Base-by-base conservation (phyloP, 2,797 vertebrate species). In the Melanotaenia pygmaea region DNA sequence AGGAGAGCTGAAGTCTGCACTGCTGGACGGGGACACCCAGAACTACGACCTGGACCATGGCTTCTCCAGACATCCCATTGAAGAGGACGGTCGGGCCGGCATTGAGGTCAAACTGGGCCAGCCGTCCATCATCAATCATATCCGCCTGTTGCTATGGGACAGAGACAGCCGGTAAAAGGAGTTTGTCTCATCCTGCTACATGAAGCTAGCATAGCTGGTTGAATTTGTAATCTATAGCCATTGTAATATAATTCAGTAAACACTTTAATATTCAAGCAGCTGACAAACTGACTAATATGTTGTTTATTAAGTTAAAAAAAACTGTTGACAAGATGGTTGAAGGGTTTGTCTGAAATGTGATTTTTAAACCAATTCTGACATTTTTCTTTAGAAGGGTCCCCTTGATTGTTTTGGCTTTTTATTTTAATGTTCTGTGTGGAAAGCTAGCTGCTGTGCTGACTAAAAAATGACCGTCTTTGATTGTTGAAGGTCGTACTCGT, bases 11-110 rank as follows among this genome's bases (percentile, higher is more conserved):
- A 99, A 98, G 88, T 98, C 98, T 0, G 96, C 98, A 8, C 94
- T 99, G 32, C 87, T 99, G 81, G 98, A 99, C 54, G 98, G 98
- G 30, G 98, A 99, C 90, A 99, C 98, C 5, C 97, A 99, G 91
- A 99, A 99, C 91, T 99, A 99, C 3, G 98, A 99, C 85, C 93
- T 99, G 90, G 98, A 99, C 88, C 98, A 98, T 22, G 98, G 98
- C n/a, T 99, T 99, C 93, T 97, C 97, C 70, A 94, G 98, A 37
- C 98, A 99, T 64, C 98, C 98, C 0, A 99, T 99, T 3, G 98
- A 97, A 59, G 98, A 99, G 0, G 98, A 99, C 57, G 97, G 97
- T 47, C 94, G 97, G 4, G 94, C 97, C 0, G 98, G 97, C 30
- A 96, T 99, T 67, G 96, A 98, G 92, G 95, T 99, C 76, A 98